These are phyloP conservation scores for Zootermopsis nevadensis DNA, from an alignment of 2,888 invertebrate species.

Conservation along the genomic window DNA sequence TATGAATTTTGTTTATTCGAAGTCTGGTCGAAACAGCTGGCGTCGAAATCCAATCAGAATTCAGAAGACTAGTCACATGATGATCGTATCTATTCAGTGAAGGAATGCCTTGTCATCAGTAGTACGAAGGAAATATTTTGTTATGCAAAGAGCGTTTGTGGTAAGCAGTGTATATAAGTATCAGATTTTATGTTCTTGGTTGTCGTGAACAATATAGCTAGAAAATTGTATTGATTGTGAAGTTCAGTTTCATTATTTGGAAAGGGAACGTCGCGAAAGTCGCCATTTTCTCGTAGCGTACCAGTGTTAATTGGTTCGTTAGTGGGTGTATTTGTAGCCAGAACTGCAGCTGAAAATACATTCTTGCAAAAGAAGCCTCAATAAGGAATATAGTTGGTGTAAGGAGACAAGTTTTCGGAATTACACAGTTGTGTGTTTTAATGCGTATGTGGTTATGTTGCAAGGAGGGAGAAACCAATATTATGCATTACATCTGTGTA, in stretches of 20 bases:
- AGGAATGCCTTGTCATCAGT: slow-evolving; percentile 42
- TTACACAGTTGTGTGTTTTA: too few species aligned
- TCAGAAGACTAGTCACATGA: slow-evolving; percentile 23
- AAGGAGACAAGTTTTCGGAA: too few species aligned
- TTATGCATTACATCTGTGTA: too few species aligned
- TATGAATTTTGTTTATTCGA: neutral
- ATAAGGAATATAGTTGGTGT: too few species aligned
- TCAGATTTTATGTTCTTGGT: neutral
- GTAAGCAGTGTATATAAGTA: neutral
- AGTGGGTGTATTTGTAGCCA: slow-evolving; percentile 35
- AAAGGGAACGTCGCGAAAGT: slow-evolving; percentile 17
- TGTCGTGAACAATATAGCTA: neutral
- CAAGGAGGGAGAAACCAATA: too few species aligned
- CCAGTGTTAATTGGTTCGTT: slow-evolving; percentile 21
- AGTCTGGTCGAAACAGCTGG: slow-evolving; percentile 33
- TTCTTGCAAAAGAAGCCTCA: neutral
- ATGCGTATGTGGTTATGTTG: too few species aligned
- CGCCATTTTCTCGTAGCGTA: slow-evolving; percentile 40
- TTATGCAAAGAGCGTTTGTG: neutral
- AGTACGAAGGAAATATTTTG: neutral
- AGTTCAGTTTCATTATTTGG: neutral
- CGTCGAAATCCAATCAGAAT: slow-evolving; percentile 24
- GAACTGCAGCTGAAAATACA: slow-evolving; percentile 23
- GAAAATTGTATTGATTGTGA: slow-evolving; percentile 9
- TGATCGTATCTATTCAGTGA: neutral